These are phyloP conservation scores for Parnassius orleans DNA, from an alignment of 2,888 invertebrate species.

Conservation along the genomic window DNA sequence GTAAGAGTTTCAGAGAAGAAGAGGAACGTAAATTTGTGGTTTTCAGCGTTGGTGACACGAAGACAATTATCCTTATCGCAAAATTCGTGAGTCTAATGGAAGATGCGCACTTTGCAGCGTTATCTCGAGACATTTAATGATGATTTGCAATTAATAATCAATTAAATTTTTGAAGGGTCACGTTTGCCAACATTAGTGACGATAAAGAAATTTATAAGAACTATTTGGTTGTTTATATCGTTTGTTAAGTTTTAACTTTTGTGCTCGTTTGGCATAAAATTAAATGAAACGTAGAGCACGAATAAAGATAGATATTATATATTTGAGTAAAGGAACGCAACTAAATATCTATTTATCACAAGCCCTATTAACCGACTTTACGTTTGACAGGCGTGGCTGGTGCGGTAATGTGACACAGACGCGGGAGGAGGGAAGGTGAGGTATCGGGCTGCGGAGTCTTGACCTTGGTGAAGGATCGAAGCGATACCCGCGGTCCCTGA, in stretches of 20 bases:
- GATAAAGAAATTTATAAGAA: constrained; percentile 44
- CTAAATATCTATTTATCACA: constrained; percentile 25
- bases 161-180: constrained; percentile 66
- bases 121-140: constrained; percentile 66
- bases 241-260: too few species aligned
- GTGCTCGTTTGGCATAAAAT: constrained; percentile 2
- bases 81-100: constrained; percentile 51
- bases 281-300: neutral
- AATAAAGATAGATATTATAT: neutral
- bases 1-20: constrained; percentile 3
- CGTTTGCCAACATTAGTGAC: constrained; percentile 63
- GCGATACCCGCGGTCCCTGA: constrained; percentile 77
- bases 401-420: constrained; percentile 41
- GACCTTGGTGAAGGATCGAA: constrained; percentile 80
- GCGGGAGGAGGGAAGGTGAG: constrained; percentile 38
- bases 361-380: constrained; percentile 41
- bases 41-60: constrained; percentile 25
- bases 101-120: constrained; percentile 57
- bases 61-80: constrained; percentile 50
- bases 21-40: constrained; percentile 8
- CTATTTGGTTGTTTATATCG: neutral
- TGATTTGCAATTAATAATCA: constrained; percentile 77
- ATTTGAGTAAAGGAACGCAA: neutral
- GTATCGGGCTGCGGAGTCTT: constrained; percentile 61
- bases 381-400: constrained; percentile 46